phyloP scores from a whole-genome alignment of 2,888 invertebrate genomes.

The Beris morrisii region DNA sequence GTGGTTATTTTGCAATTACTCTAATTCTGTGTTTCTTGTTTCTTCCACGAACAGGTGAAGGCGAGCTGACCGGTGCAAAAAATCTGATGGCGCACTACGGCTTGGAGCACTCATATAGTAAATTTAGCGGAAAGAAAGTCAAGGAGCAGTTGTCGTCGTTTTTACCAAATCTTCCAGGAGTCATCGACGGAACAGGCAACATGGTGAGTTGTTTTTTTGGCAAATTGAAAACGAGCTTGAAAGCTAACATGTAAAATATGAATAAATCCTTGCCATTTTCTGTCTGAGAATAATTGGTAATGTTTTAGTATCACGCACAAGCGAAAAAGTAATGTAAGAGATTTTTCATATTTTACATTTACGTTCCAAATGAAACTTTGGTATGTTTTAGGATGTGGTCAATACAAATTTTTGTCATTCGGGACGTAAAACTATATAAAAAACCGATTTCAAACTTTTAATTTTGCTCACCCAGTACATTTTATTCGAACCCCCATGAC shows the following conservation, averaged over 20 bases:
- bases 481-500: too few relatives aligned
- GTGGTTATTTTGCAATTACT: background rate
- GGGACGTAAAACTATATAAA: too few relatives aligned
- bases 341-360: too few relatives aligned
- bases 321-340: too few relatives aligned
- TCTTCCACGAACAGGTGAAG: constrained; percentile 66
- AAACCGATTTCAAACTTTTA: too few relatives aligned
- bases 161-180: constrained; percentile 91
- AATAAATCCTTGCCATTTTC: too few relatives aligned
- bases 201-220: constrained; percentile 57
- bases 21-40: background rate
- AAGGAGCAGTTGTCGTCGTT: constrained; percentile 95
- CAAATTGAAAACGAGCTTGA: background rate
- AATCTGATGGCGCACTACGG: constrained; percentile 97
- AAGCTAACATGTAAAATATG: background rate
- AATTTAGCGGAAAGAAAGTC: constrained; percentile 94
- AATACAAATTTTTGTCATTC: too few relatives aligned
- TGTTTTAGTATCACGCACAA: too few relatives aligned
- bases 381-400: too few relatives aligned
- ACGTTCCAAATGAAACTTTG: too few relatives aligned
- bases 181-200: constrained; percentile 86
- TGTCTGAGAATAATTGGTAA: too few relatives aligned
- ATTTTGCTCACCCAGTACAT: too few relatives aligned
- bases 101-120: constrained; percentile 95
- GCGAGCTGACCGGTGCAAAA: constrained; percentile 92